phyloP scores from a whole-genome alignment of 2,113 vertebrate genomes.

The Reinhardtius hippoglossoides region DNA sequence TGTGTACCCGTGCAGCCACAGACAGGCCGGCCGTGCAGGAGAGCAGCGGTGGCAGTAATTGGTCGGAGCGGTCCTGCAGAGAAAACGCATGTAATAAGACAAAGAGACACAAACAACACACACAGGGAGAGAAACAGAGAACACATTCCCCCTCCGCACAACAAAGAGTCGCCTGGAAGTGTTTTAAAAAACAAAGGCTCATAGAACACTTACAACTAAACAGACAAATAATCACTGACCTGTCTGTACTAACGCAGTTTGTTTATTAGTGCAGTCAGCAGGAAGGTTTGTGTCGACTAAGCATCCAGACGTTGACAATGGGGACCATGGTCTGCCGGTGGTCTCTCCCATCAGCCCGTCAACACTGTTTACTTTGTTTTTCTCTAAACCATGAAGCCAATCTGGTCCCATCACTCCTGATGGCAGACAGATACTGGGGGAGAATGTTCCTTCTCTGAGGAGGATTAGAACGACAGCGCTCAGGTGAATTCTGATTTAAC shows the following conservation, averaged over 20 bases:
- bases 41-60: slow-evolving; percentile 55
- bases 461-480: too few species aligned
- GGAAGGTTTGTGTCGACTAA: too few species aligned
- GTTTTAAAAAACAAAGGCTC: too few species aligned
- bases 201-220: too few species aligned
- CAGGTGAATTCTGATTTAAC: too few species aligned
- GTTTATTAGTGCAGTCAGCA: too few species aligned
- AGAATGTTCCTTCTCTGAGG: too few species aligned
- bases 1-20: slow-evolving; percentile 22
- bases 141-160: background rate
- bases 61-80: slow-evolving; percentile 38
- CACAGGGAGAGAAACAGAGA: background rate
- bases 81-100: slow-evolving; percentile 34
- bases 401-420: background rate
- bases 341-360: background rate
- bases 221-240: background rate
- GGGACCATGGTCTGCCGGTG: too few species aligned
- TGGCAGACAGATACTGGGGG: background rate
- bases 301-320: too few species aligned
- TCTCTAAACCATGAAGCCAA: background rate
- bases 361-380: background rate
- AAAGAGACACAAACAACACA: slow-evolving; percentile 11
- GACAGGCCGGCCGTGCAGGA: slow-evolving; percentile 10
- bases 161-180: background rate
- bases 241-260: background rate